Evolutionary conservation across 2,797 vertebrate species (phyloP), one percentile per base, ranked within the genome.

Genomic region (Mallotus villosus): DNA sequence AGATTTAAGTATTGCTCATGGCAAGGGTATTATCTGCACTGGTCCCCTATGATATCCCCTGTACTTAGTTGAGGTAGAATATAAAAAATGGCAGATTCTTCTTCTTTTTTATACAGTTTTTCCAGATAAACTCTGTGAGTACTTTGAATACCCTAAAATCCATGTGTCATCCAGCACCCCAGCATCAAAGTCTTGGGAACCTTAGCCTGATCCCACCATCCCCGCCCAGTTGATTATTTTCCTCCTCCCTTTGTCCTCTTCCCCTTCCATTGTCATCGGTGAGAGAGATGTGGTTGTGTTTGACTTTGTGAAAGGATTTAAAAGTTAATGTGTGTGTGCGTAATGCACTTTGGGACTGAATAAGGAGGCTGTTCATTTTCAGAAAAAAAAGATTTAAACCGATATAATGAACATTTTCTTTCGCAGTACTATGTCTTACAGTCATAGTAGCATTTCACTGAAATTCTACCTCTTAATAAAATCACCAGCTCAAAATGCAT

Each of bases 81-180:
- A 12, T 21, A 12, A 7, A 29, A 29, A 58, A 22, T 16, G 25
- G 12, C 12, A 25, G 59, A 61, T 16, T 24, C 14, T 24, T 29
- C 4, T 29, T 2, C 1, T 11, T 34, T 7, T 46, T 61, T 19
- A 25, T 62, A 46, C 12, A 2, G 41, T 46, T 46, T 46, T 46
- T 1, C 2, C 67, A 32, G 67, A 68, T 68, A 29, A 11, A 27
- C 17, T 34, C 55, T 25, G 1, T 34, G 32, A 34, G 17, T 63
- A 64, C 61, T 49, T 19, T 24, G 64, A 49, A 11, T 63, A 58
- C 51, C 53, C 51, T 29, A n/a, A 64, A 64, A 71, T 63, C 49
- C 51, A 7, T 60, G 60, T 24, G 37, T 63, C 25, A 63, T 68
- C 63, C 21, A 9, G 27, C 66, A 59, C 34, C 71, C 17, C 24